These are phyloP conservation scores for Synergus laeviventris DNA, from an alignment of 2,888 invertebrate species.

Conservation along the genomic window DNA sequence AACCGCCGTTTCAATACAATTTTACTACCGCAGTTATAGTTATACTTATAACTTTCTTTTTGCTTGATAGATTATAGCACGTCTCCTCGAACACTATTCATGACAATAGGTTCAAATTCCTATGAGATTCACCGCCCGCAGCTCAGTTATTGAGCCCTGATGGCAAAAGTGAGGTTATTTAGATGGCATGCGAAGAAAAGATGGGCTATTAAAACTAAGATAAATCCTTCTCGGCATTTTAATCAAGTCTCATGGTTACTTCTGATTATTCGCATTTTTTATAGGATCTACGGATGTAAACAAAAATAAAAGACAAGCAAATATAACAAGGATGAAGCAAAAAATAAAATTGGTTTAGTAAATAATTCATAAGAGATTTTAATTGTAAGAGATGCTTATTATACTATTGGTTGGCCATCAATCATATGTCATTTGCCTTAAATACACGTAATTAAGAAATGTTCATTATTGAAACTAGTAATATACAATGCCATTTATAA, in stretches of 20 bases:
- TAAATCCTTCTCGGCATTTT: not conserved
- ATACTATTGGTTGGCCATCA: too few species aligned
- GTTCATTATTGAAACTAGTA: too few species aligned
- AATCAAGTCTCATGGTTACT: not conserved
- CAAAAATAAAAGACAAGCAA: not conserved
- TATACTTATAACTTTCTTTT: constrained; percentile 17
- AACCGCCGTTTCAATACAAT: constrained; percentile 53
- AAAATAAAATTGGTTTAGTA: not conserved
- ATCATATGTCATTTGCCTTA: too few species aligned
- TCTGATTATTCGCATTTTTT: not conserved
- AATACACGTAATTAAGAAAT: too few species aligned
- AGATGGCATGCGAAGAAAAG: not conserved
- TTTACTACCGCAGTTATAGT: constrained; percentile 39
- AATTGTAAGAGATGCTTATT: not conserved
- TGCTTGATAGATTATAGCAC: not conserved
- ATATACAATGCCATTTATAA: too few species aligned
- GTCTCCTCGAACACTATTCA: not conserved
- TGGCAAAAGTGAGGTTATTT: constrained; percentile 19
- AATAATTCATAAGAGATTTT: not conserved
- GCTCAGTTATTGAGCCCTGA: constrained; percentile 8
- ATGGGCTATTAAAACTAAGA: not conserved
- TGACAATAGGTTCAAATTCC: not conserved
- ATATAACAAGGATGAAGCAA: not conserved
- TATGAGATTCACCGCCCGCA: not conserved
- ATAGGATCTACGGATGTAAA: not conserved